Base-by-base conservation (phyloP, 2,113 vertebrate species). In the Gasterosteus nipponicus region DNA sequence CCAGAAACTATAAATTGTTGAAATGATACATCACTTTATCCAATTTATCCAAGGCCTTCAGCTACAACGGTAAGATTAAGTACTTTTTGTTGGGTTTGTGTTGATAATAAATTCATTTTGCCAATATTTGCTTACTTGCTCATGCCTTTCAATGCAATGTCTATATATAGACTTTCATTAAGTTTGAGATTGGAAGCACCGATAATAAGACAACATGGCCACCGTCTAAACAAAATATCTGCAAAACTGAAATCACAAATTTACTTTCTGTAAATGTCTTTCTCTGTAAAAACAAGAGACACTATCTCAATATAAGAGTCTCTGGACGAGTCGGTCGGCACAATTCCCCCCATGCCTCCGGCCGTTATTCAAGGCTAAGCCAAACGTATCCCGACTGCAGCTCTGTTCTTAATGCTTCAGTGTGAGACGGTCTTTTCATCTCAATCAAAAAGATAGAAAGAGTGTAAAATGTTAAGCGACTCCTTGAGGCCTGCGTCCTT, bases 1-100 rank as follows among this genome's bases (percentile, higher is more conserved):
- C 5, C 57, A 81, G 72, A 77, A 69, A 71, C 29, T 7, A 60
- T 31, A 38, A 35, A 73, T 10, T 46, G 71, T 54, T 64, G 9
- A 66, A 60, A 58, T 12, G 11, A 16, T 49, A 41, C n/a, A 63
- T 54, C 7, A 69, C 6, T 22, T 22, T 4, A 22, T n/a, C 26
- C 31, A 22, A 51, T 38, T 8, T 38, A 44, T 58, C 26, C 46
- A 7, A 47, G 7, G 29, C 29, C 31, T 47, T 46, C 10, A 57
- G 26, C 7, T 33, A 29, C 53, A 33, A 33, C 56, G 7, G 10
- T 53, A 4, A 54, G n/a, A 53, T 53, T 10, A 53, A 22, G 51
- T 22, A 22, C n/a, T 53, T 53, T 33, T 33, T 9, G 15, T 31
- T 14, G 29, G 26, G 54, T 57, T 57, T 57, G 29, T 31, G 54